phyloP scores from a whole-genome alignment of 2,797 vertebrate species.

The Catamblyrhynchus diadema region DNA sequence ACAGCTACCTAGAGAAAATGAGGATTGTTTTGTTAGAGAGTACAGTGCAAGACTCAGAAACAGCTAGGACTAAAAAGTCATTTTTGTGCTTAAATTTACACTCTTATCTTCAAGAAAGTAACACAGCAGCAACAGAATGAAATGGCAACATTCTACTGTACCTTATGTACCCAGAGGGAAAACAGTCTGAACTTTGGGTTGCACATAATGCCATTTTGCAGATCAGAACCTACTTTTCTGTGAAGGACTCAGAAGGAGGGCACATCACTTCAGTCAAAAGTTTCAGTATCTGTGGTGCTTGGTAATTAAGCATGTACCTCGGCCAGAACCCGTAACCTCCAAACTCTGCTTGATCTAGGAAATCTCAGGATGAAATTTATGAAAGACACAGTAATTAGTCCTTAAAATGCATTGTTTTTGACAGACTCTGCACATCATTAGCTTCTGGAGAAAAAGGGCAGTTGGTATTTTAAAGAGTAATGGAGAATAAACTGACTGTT shows the following conservation, averaged over 20 bases:
- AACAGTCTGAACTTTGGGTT: not conserved
- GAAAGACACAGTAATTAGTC: not conserved
- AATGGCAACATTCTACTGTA: conserved; percentile 6
- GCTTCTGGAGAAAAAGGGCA: not conserved
- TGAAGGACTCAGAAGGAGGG: not conserved
- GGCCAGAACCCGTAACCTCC: not conserved
- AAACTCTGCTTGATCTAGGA: not conserved
- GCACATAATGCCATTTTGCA: not conserved
- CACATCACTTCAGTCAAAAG: not conserved
- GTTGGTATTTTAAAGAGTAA: not conserved
- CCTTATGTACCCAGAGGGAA: not conserved
- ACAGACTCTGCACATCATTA: not conserved
- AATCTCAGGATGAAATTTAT: not conserved
- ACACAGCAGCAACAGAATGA: conserved; percentile 36
- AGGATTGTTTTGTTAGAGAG: conserved; percentile 39
- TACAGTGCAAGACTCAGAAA: conserved; percentile 44
- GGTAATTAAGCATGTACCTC: not conserved
- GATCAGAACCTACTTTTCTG: not conserved
- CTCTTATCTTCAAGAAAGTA: conserved; percentile 19
- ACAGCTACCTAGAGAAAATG: conserved; percentile 21
- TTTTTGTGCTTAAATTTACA: conserved; percentile 60
- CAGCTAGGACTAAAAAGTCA: conserved; percentile 32
- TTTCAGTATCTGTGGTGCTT: not conserved
- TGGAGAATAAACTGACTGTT: not conserved
- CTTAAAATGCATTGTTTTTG: not conserved